Evolutionary conservation across 2,797 vertebrate species (phyloP), one percentile per base, ranked within the genome.

Genomic region (Pseudopleuronectes americanus): DNA sequence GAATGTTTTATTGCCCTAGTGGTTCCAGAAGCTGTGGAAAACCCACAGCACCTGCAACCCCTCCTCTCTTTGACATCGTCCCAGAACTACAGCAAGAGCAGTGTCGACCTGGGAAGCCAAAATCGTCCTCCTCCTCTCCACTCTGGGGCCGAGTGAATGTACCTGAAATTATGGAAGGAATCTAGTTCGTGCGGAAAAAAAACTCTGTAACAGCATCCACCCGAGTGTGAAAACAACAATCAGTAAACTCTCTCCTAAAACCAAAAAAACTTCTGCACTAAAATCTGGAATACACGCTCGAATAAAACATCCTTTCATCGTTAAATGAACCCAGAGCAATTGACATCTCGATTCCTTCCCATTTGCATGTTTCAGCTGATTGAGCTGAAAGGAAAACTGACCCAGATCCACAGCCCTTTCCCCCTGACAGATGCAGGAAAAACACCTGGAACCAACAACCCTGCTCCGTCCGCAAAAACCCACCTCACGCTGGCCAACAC

Each of bases 121-220:
- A 61, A 69, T 6, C 10, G 36, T 52, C 19, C 19, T 62, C 38
- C 19, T 45, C 33, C 6, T 23, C n/a, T 62, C 6, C 48, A 0
- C 28, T 61, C 64, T 61, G n/a, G 54, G 31, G 69, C 38, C 57
- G 38, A 76, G 48, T 86, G 73, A 83, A 89, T 83, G 83, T 86
- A 87, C 83, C 85, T 87, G 79, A 84, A 89, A 73, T 55, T 13
- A 71, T 76, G 78, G 78, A 76, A 81, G 59, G 64, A 86, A 83
- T 81, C 59, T 33, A 61, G 61, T 64, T 48, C n/a, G 13, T 41
- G 41, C 52, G 24, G n/a, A n/a, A 24, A 5, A 61, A 60, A 55
- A 81, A 72, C 61, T 65, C 31, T 59, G 33, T 47, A 71, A 62
- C 54, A 48, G 53, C 76, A 56, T 21, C 24, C 36, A 70, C 21